A percentile compares a stretch with the other conserved stretches of the same genome.
phyloP scores from a whole-genome alignment of 2,113 vertebrate species.

The Menidia beryllina region DNA sequence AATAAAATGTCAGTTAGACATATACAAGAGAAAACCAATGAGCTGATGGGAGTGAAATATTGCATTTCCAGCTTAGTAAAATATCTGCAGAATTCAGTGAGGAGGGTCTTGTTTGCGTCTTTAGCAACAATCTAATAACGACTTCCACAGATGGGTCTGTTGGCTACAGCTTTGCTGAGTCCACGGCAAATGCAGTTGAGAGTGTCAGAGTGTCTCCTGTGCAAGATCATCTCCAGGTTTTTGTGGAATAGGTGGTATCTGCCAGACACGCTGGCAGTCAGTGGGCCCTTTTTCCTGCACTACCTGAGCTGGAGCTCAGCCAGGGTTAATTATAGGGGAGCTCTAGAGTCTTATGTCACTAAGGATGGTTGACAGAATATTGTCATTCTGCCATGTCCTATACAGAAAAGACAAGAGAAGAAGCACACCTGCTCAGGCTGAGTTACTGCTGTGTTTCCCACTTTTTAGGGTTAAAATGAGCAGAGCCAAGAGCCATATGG shows the following conservation, averaged over 20 bases:
- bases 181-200: conserved; percentile 66
- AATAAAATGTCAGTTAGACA: background rate
- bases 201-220: conserved; percentile 83
- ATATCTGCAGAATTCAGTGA: conserved; percentile 34
- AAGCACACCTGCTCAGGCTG: conserved; percentile 69
- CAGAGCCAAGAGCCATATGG: conserved; percentile 37
- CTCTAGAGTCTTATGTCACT: conserved; percentile 81
- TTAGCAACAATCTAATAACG: conserved; percentile 78
- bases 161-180: conserved; percentile 75
- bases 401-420: conserved; percentile 77
- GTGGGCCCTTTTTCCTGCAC: conserved; percentile 66
- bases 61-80: conserved; percentile 12
- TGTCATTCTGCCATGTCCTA: conserved; percentile 82
- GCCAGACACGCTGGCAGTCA: conserved; percentile 83
- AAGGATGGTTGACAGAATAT: conserved; percentile 79
- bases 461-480: conserved; percentile 31
- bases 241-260: conserved; percentile 79
- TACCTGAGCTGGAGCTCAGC: conserved; percentile 84
- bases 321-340: conserved; percentile 88
- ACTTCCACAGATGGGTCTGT: conserved; percentile 80
- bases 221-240: conserved; percentile 79
- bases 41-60: background rate
- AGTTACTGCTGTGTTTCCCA: conserved; percentile 48
- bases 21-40: conserved; percentile 2
- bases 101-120: conserved; percentile 69